Evolutionary conservation across 2,888 invertebrate genomes (phyloP), one percentile per base, ranked within the genome.

Genomic region (Nomada ferruginata): DNA sequence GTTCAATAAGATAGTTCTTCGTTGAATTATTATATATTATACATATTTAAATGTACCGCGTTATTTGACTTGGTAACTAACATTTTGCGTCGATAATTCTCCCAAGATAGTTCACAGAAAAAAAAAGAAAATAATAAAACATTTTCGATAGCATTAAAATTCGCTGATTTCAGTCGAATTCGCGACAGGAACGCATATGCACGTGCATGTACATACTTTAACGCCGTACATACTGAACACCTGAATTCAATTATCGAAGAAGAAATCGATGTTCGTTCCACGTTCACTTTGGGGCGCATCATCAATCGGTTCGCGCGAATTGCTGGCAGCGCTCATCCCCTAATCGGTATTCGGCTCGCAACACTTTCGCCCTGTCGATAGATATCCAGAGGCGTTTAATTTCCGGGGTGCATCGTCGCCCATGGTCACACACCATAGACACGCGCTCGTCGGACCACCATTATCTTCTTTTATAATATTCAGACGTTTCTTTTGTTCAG

Each of bases 401-500:
- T 79, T 65, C 72, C 79, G 64, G 26, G 29, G 1, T 50, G 15
- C 65, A 29, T 50, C 71, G 23, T 42, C 61, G 26, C 18, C 18
- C n/a, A 5, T 47, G 29, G 20, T n/a, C 50, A 70, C 60, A 61
- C 26, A 55, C 20, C 26, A 26, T 61, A 26, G 29, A 20, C 61
- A 55, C 60, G 50, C 36, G 36, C 53, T 15, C 63, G 10, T 15
- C 20, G 29, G 44, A 76, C 60, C 5, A 11, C 23, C n/a, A 26
- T 79, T 29, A 23, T 29, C 0, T 11, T 23, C 42, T 23, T 52
- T 26, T 13, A 44, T 63, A 61, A 65, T 74, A 61, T 61, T 20
- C 66, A 73, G 65, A 44, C 65, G 63, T 68, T 74, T 75, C 68
- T 82, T 64, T 82, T 77, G 83, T 86, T 26, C 83, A 91, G 90